These are phyloP conservation scores for Saccopteryx bilineata DNA, from an alignment of 2,113 vertebrate species.

Conservation along the genomic window DNA sequence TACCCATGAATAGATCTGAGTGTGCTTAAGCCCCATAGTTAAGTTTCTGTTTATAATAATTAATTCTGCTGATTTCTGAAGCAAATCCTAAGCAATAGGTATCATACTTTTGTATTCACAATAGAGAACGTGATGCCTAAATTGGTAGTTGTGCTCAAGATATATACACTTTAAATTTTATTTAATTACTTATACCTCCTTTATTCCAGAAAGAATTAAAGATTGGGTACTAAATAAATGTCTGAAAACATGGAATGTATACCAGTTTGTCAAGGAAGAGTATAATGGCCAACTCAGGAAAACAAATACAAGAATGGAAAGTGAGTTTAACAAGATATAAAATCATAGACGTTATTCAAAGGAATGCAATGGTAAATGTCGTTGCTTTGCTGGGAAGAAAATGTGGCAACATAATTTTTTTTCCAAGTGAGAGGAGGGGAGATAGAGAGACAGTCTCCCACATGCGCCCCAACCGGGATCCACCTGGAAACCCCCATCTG, in stretches of 20 bases:
- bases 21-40: neutral
- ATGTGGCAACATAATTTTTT: neutral
- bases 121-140: neutral
- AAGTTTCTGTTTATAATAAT: neutral
- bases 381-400: constrained; percentile 9
- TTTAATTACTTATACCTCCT: constrained; percentile 33
- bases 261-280: neutral
- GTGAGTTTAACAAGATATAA: constrained; percentile 6
- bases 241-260: constrained; percentile 15
- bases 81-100: neutral
- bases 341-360: neutral
- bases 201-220: constrained; percentile 45
- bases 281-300: neutral
- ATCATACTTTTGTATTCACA: neutral
- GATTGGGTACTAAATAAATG: constrained; percentile 10
- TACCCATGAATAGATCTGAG: neutral
- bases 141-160: constrained; percentile 17
- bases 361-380: neutral
- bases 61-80: constrained; percentile 4
- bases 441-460: too few species aligned
- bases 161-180: constrained; percentile 4
- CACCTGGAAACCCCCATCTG: too few species aligned
- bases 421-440: too few species aligned
- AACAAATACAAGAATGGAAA: neutral
- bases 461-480: too few species aligned